phyloP scores from a whole-genome alignment of 2,888 invertebrate species.

The Deilephila elpenor region DNA sequence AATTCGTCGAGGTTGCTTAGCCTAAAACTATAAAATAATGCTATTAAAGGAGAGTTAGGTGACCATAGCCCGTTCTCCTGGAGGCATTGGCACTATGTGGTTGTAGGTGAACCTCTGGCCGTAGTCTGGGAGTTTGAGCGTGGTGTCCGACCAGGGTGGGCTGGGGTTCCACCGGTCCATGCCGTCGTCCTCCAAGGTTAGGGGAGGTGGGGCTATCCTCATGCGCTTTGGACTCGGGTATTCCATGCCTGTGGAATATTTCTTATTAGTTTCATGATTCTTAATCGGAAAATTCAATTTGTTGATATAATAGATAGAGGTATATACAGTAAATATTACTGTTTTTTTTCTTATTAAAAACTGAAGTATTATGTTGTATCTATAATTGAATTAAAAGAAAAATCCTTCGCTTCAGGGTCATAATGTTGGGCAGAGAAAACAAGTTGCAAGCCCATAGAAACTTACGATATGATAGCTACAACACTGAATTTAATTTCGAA shows the following conservation, averaged over 20 bases:
- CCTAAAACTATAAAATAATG: background rate
- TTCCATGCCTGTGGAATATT: conserved; percentile 61
- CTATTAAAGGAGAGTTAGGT: conserved; percentile 55
- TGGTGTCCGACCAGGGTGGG: conserved; percentile 94
- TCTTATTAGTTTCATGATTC: background rate
- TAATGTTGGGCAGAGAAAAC: too few relatives aligned
- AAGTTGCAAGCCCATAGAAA: too few relatives aligned
- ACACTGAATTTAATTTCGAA: too few relatives aligned
- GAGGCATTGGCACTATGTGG: conserved; percentile 88
- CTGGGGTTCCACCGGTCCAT: conserved; percentile 95
- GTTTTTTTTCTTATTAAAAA: too few relatives aligned
- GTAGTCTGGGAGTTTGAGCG: conserved; percentile 91
- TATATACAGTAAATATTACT: too few relatives aligned
- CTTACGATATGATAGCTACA: too few relatives aligned
- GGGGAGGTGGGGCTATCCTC: conserved; percentile 63
- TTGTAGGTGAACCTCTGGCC: conserved; percentile 92
- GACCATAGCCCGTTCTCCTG: conserved; percentile 86
- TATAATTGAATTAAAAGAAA: too few relatives aligned
- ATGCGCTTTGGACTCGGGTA: conserved; percentile 74
- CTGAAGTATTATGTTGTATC: too few relatives aligned
- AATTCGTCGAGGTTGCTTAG: background rate
- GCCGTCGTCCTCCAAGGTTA: conserved; percentile 83
- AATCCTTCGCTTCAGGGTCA: too few relatives aligned
- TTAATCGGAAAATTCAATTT: too few relatives aligned
- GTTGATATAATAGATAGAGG: too few relatives aligned